These are phyloP conservation scores for Rhagophthalmus giganteus DNA, from an alignment of 2,888 invertebrate genomes.

Conservation along the genomic window DNA sequence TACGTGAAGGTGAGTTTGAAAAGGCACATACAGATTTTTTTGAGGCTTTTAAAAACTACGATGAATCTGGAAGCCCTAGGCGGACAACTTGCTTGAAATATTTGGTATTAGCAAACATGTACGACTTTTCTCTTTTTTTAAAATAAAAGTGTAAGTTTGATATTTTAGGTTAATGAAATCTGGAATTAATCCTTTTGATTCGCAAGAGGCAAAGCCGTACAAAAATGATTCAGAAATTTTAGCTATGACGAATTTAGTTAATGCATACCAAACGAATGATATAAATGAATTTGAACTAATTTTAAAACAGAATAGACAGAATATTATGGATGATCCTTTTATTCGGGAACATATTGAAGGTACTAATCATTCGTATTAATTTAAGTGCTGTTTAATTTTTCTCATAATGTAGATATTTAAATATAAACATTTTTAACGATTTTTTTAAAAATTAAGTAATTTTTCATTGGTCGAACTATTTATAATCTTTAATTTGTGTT, in stretches of 20 bases:
- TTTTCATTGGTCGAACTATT: too few relatives aligned
- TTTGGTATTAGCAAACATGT: conserved; percentile 97
- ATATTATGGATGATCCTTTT: conserved; percentile 99
- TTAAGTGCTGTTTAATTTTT: not conserved
- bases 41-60: conserved; percentile 99
- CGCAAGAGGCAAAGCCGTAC: conserved; percentile 99
- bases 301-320: conserved; percentile 87
- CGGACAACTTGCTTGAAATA: conserved; percentile 98
- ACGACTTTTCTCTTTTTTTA: conserved; percentile 54
- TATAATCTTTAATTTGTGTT: too few relatives aligned
- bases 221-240: conserved; percentile 99
- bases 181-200: conserved; percentile 99
- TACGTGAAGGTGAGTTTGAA: conserved; percentile 97
- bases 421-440: not conserved
- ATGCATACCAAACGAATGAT: conserved; percentile 96
- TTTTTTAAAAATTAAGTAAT: too few relatives aligned
- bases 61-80: conserved; percentile 96
- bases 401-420: not conserved
- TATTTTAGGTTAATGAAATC: conserved; percentile 91
- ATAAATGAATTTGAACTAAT: conserved; percentile 98
- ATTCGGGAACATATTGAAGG: conserved; percentile 98
- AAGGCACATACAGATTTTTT: conserved; percentile 99
- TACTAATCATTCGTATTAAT: conserved; percentile 39
- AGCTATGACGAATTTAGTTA: conserved; percentile 98
- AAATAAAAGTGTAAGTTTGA: conserved; percentile 4